These are phyloP conservation scores for Galerucella calmariensis DNA, from an alignment of 2,888 invertebrate genomes.

Conservation along the genomic window DNA sequence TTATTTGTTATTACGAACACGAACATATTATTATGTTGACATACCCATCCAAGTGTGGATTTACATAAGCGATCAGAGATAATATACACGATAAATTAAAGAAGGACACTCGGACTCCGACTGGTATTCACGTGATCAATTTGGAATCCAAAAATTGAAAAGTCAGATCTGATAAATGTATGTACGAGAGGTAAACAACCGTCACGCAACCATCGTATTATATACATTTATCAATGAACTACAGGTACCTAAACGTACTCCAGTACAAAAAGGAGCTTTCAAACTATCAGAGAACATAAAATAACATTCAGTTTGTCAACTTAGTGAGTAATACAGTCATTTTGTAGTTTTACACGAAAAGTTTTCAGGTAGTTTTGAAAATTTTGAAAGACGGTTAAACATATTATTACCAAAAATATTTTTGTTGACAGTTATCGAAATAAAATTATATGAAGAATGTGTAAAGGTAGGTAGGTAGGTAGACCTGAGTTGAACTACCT, in stretches of 20 bases:
- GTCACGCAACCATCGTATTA: not conserved
- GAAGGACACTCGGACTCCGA: not conserved
- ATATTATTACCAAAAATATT: not conserved
- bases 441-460: not conserved
- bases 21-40: not conserved
- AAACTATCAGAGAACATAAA: too few species aligned
- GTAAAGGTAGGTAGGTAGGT: not conserved
- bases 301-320: too few species aligned
- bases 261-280: too few species aligned
- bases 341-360: too few species aligned
- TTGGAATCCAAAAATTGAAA: not conserved
- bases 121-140: constrained; percentile 14
- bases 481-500: not conserved
- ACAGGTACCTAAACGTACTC: not conserved
- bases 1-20: not conserved
- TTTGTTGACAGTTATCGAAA: not conserved
- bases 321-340: too few species aligned
- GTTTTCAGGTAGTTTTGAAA: too few species aligned
- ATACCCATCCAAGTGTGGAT: not conserved
- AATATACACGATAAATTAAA: constrained; percentile 2
- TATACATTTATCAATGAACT: not conserved
- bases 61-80: not conserved
- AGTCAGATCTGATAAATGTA: constrained; percentile 10
- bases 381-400: not conserved
- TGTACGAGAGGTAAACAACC: not conserved